Percentiles rank a stretch among this genome's conserved stretches.
Conservation (phyloP, 37 sponge, comb jelly and placozoan species). For the Cliona cf. orientalis region DNA sequence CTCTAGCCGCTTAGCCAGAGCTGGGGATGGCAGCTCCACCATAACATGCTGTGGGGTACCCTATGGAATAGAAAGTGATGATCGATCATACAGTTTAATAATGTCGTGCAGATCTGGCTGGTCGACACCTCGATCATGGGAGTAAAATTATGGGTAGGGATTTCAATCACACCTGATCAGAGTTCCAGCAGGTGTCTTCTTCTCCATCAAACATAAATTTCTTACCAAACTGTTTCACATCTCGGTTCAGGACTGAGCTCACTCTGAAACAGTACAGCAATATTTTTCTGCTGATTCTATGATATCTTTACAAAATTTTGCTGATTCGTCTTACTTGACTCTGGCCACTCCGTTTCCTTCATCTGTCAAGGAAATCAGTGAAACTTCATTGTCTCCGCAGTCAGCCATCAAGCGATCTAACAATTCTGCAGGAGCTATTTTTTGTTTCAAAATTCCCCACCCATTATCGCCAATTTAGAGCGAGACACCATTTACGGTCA, state of each 20-base stretch:
- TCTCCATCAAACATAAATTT: constrained; percentile 92
- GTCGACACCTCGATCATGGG: neutral
- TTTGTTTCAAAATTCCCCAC: too few relatives aligned
- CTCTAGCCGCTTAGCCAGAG: constrained; percentile 38
- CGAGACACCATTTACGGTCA: too few relatives aligned
- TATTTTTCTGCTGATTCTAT: too few relatives aligned
- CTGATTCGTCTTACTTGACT: too few relatives aligned
- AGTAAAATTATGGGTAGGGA: neutral
- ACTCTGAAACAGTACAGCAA: too few relatives aligned
- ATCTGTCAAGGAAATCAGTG: too few relatives aligned
- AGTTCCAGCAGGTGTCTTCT: constrained; percentile 98
- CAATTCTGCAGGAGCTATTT: too few relatives aligned
- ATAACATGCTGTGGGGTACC: constrained; percentile 73
- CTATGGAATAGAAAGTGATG: constrained; percentile 17
- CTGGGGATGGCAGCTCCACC: constrained; percentile 63
- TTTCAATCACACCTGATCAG: constrained; percentile 73
- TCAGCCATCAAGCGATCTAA: too few relatives aligned
- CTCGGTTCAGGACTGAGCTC: constrained; percentile 87
- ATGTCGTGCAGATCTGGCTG: neutral
- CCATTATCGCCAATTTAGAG: too few relatives aligned
- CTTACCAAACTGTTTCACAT: constrained; percentile 90
- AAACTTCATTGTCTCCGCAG: too few relatives aligned
- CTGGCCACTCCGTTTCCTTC: too few relatives aligned
- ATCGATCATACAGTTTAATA: neutral
- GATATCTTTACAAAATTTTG: too few relatives aligned